phyloP scores from a whole-genome alignment of 2,888 invertebrate genomes.

The Coenonympha glycerion region DNA sequence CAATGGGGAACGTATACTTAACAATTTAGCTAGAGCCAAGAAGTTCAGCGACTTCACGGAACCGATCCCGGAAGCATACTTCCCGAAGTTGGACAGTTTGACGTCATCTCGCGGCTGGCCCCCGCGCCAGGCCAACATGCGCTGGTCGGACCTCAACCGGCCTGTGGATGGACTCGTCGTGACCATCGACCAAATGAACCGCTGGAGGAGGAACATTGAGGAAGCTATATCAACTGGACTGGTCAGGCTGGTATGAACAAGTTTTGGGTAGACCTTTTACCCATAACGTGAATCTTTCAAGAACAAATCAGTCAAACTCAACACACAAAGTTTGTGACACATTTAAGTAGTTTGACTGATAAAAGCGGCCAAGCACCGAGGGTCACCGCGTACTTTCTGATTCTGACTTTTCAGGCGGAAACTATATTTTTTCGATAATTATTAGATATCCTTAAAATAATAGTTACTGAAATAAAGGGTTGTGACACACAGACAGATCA shows the following conservation, averaged over 20 bases:
- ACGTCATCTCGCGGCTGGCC: slow-evolving; percentile 84
- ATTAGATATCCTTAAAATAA: too few species aligned
- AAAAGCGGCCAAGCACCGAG: too few species aligned
- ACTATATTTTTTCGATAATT: too few species aligned
- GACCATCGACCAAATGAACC: slow-evolving; percentile 80
- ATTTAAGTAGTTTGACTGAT: too few species aligned
- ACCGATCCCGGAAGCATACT: slow-evolving; percentile 85
- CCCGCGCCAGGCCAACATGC: slow-evolving; percentile 78
- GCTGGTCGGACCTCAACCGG: slow-evolving; percentile 79
- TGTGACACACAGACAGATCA: too few species aligned
- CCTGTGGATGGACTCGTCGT: slow-evolving; percentile 77
- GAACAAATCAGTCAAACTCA: not conserved
- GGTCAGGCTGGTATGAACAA: slow-evolving; percentile 44
- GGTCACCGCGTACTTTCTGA: too few species aligned
- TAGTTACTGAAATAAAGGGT: too few species aligned
- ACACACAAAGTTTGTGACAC: too few species aligned
- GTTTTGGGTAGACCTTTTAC: not conserved
- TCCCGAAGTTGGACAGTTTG: slow-evolving; percentile 85
- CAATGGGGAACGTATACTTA: slow-evolving; percentile 85
- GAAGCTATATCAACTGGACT: slow-evolving; percentile 84
- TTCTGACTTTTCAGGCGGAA: too few species aligned
- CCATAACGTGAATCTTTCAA: too few species aligned
- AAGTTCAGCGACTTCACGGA: slow-evolving; percentile 81
- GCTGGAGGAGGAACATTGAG: slow-evolving; percentile 84
- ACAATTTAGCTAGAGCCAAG: slow-evolving; percentile 79